phyloP scores from a whole-genome alignment of 1,140 invertebrate genomes.

The Saccostrea echinata region DNA sequence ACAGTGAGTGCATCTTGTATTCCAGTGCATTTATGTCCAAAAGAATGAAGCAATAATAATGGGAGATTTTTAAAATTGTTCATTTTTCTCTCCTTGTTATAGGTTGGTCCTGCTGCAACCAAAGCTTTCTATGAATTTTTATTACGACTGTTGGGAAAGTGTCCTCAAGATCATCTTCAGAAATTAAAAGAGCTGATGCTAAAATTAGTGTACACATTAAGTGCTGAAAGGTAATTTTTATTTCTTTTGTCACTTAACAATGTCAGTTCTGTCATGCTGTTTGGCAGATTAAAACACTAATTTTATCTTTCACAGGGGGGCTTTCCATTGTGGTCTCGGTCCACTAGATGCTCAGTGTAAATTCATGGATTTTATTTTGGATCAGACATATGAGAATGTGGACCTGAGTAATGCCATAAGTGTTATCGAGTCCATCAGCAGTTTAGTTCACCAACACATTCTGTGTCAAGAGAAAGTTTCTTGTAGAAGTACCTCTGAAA shows the following conservation, averaged over 20 bases:
- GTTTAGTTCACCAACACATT: constrained; percentile 84
- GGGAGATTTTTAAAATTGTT: not conserved
- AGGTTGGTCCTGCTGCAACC: constrained; percentile 90
- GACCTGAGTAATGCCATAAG: constrained; percentile 87
- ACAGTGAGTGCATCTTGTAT: constrained; percentile 52
- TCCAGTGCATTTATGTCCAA: not conserved
- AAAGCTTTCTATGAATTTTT: constrained; percentile 88
- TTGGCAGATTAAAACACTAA: not conserved
- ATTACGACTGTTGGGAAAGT: constrained; percentile 86
- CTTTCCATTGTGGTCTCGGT: constrained; percentile 86
- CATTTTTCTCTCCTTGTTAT: constrained; percentile 64
- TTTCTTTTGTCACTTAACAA: not conserved
- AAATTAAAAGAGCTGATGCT: constrained; percentile 86
- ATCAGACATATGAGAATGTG: constrained; percentile 85
- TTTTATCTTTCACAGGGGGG: constrained; percentile 81
- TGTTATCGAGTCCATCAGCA: constrained; percentile 87
- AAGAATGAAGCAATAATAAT: not conserved
- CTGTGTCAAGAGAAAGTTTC: constrained; percentile 83
- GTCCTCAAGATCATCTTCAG: constrained; percentile 84
- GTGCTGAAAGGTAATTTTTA: constrained; percentile 73
- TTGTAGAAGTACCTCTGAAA: constrained; percentile 76
- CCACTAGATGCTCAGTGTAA: constrained; percentile 90
- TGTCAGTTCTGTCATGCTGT: not conserved
- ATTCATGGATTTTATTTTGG: constrained; percentile 85
- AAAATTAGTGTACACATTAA: constrained; percentile 86